These are phyloP conservation scores for Peucedramus taeniatus DNA, from an alignment of 2,113 vertebrate genomes.

Conservation along the genomic window DNA sequence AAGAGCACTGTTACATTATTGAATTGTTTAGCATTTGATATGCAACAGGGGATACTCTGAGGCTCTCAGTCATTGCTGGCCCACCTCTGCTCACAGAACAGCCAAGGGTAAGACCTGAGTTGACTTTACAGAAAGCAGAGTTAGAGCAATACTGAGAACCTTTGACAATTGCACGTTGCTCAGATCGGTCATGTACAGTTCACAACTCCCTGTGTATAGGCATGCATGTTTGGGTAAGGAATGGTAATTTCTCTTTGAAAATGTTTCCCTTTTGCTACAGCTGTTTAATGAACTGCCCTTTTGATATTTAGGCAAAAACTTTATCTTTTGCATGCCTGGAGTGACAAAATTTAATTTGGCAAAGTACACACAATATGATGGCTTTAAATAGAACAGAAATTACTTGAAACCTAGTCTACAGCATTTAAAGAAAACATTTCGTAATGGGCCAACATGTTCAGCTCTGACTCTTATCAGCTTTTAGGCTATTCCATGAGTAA, in stretches of 20 bases:
- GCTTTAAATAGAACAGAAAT: neutral
- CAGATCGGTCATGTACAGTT: accelerated
- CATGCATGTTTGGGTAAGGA: neutral
- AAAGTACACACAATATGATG: neutral
- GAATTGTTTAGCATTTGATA: slow-evolving; percentile 22
- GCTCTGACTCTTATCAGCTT: neutral
- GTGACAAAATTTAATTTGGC: neutral
- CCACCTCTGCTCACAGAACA: neutral
- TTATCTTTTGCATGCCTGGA: neutral
- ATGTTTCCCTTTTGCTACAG: neutral
- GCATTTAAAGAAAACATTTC: neutral
- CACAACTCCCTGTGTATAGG: neutral
- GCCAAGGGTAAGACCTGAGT: neutral
- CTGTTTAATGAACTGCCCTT: neutral
- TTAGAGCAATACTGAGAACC: neutral
- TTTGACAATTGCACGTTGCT: neutral
- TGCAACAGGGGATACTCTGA: neutral
- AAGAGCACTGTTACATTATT: neutral
- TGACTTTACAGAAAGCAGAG: neutral
- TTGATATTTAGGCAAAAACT: neutral
- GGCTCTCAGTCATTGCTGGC: neutral
- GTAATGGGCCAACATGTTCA: neutral
- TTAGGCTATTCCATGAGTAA: neutral
- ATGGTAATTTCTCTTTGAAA: neutral
- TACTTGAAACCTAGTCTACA: neutral